phyloP scores from a whole-genome alignment of 2,888 invertebrate genomes.

The Acanthosoma haemorrhoidale region DNA sequence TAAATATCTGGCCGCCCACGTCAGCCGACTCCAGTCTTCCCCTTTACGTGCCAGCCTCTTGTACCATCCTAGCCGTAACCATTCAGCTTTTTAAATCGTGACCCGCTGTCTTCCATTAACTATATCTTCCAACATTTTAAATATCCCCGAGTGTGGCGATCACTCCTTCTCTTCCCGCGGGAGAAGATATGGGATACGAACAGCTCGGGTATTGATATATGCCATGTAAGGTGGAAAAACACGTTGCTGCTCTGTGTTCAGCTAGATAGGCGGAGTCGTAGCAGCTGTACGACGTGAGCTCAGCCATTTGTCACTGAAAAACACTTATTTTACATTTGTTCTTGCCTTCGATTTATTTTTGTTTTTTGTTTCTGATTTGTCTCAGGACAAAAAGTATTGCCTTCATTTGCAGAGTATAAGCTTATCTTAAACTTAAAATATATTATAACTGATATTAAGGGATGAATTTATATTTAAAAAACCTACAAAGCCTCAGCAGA shows the following conservation, averaged over 20 bases:
- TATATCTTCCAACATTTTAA: constrained; percentile 23
- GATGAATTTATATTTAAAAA: no score
- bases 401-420: no score
- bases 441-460: no score
- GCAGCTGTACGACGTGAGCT: no score
- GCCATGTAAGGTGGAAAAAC: neutral
- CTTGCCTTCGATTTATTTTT: no score
- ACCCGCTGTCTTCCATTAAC: constrained; percentile 15
- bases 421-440: no score
- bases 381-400: no score
- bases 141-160: constrained; percentile 6
- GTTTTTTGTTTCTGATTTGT: no score
- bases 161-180: neutral
- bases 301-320: no score
- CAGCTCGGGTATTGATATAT: neutral
- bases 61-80: no score
- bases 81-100: constrained; percentile 22
- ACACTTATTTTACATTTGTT: neutral
- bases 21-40: neutral
- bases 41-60: neutral
- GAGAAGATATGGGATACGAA: constrained; percentile 13
- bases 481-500: no score
- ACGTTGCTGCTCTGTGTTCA: neutral
- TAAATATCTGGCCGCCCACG: constrained; percentile 21
- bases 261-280: neutral